Conservation (phyloP, 2,888 invertebrate genomes). For the Allophyes oxyacanthae region DNA sequence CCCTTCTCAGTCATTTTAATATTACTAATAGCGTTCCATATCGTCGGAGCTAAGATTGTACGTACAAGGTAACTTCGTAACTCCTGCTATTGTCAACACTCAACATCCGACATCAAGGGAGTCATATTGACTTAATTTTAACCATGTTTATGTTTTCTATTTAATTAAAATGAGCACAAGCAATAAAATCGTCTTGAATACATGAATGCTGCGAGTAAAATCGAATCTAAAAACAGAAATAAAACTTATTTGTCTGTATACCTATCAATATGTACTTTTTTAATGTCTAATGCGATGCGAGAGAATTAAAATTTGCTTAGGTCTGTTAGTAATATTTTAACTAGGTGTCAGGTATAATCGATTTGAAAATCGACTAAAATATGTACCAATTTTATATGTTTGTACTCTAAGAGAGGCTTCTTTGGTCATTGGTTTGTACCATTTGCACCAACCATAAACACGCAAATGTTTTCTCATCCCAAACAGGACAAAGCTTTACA, state of each 20-base stretch:
- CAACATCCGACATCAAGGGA: constrained; percentile 38
- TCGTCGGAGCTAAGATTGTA: constrained; percentile 52
- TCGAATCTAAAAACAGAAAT: constrained; percentile 48
- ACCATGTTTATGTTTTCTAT: constrained; percentile 42
- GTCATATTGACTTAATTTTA: constrained; percentile 48
- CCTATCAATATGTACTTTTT: constrained; percentile 22
- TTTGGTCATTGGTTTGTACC: no score
- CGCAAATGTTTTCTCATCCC: no score
- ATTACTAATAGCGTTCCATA: constrained; percentile 60
- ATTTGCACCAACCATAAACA: no score
- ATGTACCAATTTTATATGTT: no score
- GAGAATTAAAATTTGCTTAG: no score
- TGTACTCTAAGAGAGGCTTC: no score
- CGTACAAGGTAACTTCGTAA: constrained; percentile 46
- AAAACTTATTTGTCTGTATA: constrained; percentile 43
- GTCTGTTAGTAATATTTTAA: no score
- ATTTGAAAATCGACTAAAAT: no score
- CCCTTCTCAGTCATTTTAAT: constrained; percentile 82
- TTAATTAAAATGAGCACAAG: constrained; percentile 23
- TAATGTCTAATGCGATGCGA: not conserved
- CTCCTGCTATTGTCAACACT: constrained; percentile 56
- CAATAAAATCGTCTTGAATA: constrained; percentile 19
- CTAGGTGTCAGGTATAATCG: no score
- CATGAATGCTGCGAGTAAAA: constrained; percentile 46
- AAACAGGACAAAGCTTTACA: no score